Evolutionary conservation across 2,113 vertebrate species (phyloP), one percentile per base, ranked within the genome.

Genomic region (Epinephelus fuscoguttatus): DNA sequence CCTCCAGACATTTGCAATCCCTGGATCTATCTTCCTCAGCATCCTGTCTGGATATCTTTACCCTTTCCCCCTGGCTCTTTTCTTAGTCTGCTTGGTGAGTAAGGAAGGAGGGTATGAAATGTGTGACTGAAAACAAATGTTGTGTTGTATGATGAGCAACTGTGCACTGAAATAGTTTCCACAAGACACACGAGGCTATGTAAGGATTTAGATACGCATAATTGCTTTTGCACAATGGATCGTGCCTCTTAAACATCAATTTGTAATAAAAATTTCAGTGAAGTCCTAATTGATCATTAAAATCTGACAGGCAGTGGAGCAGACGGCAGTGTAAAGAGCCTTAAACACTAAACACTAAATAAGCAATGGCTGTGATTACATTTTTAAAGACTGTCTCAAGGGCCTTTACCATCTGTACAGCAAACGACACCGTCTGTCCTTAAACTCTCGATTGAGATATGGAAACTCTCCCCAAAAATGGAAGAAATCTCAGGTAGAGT

Each of bases 31-130:
- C 95, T 99, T 99, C 92, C 97, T 99, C 86, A 99, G 98, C 93
- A 99, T 99, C 91, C 95, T 99, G 82, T 99, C 98, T 75, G 98
- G 98, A n/a, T 99, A 99, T 92, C 97, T 99, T 81, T 99, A 99
- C 87, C 98, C 98, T 47, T 99, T 99, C 82, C 98, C 97, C 0
- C 75, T 99, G 89, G 98, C 98, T 82, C 96, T 99, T 86, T 99
- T 98, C 94, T 96, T 99, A 89, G 98, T 99, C 87, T 99, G 98
- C 92, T 93, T 99, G 97, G 98, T 99, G 96, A 97, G 98, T 96
- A 84, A 55, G 23, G 7, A 86, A 42, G 30, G 23, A 45, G 4
- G 8, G 14, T 75, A 23, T 73, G n/a, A 76, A 78, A 67, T 53
- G 6, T 59, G 23, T 53, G n/a, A 55, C 23, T 57, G 0, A 72